These are phyloP conservation scores for Bubo bubo DNA, from an alignment of 2,113 vertebrate species.

Conservation along the genomic window DNA sequence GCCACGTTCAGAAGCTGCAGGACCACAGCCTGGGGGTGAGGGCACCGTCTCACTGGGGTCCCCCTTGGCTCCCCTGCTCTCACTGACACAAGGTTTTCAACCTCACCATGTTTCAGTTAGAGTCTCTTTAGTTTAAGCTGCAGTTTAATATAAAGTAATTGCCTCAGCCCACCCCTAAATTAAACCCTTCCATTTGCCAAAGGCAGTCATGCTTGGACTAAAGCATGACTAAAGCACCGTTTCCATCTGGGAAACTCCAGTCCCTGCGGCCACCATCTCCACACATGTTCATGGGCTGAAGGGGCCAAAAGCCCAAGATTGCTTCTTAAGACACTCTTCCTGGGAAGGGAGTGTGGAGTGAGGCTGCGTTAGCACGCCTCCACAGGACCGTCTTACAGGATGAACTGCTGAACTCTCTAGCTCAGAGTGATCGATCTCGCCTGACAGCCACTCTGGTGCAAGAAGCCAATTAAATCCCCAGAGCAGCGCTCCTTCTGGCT, in stretches of 20 bases:
- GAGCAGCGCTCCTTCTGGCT: not conserved
- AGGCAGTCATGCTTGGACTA: not conserved
- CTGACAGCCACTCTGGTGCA: not conserved
- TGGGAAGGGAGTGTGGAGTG: rapidly evolving
- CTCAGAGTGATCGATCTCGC: not conserved
- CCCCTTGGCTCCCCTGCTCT: not conserved
- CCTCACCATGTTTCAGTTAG: not conserved
- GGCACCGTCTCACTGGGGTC: not conserved
- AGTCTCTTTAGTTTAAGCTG: not conserved
- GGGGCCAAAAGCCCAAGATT: not conserved
- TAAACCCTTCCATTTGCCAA: not conserved
- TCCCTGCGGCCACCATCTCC: not conserved
- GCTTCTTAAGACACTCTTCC: not conserved
- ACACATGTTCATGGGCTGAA: not conserved
- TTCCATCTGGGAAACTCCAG: not conserved
- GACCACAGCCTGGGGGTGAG: not conserved
- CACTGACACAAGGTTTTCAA: not conserved
- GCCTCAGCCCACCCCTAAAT: not conserved
- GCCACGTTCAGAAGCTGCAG: not conserved
- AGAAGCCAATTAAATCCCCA: not conserved
- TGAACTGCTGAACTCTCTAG: not conserved
- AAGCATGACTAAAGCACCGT: not conserved
- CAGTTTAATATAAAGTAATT: not conserved
- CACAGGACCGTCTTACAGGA: not conserved
- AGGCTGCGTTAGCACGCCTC: not conserved